Base-by-base conservation (phyloP, 1,140 invertebrate genomes). In the Parasteatoda tepidariorum region DNA sequence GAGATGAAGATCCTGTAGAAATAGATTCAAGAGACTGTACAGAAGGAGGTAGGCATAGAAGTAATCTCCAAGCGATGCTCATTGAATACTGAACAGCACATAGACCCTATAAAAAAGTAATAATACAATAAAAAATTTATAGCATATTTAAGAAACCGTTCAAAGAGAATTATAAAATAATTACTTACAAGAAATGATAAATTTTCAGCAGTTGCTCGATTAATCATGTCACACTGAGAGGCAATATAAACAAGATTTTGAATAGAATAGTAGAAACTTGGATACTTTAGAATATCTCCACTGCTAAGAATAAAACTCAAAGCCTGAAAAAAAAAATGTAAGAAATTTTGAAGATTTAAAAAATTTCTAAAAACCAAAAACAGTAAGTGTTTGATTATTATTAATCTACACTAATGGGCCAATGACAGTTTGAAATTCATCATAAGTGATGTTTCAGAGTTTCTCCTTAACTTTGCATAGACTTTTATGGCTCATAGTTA, bases 71-170 rank as follows among this genome's bases (percentile, higher is more conserved):
- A 85, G 93, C 93, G 61, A 96, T 92, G 59, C 93, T 93, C 86
- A 98, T 97, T 87, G 96, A 97, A 89, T 98, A 98, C 86, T 98
- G 95, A 78, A 95, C 93, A 4, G 95, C 93, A 86, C 95, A 95
- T 0, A 96, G 88, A 38, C 85, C 85, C 85, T 81, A 28, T 61
- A 28, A 86, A 67, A n/a, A 62, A 73, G 59, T n/a, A n/a, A n/a
- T n/a, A n/a, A n/a, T n/a, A n/a, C n/a, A n/a, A n/a, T n/a, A 26
- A 62, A 71, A 64, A n/a, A n/a, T n/a, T n/a, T n/a, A n/a, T n/a
- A n/a, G n/a, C n/a, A n/a, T n/a, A n/a, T n/a, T n/a, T n/a, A n/a
- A n/a, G n/a, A n/a, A n/a, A n/a, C n/a, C n/a, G n/a, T n/a, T n/a
- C n/a, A n/a, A n/a, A n/a, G 38, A 48, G 18, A 48, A 48, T 18